Base-by-base conservation (phyloP, 2,888 invertebrate species). In the Drosophila hamatofila region DNA sequence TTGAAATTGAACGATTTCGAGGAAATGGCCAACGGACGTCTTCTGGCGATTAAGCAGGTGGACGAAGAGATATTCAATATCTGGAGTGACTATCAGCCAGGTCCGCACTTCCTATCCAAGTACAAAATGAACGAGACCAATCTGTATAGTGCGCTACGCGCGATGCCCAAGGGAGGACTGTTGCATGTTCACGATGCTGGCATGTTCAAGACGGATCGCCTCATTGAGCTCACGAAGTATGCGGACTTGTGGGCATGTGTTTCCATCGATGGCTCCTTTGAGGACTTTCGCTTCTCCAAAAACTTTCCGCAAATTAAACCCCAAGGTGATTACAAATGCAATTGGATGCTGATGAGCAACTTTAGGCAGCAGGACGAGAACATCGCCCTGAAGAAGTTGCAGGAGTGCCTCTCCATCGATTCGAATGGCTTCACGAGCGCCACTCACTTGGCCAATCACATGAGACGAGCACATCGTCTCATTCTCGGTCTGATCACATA, bases 121-220 rank as follows among this genome's bases (percentile, higher is more conserved):
- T 61, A 72, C 9, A 61, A 69, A 12, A 59, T 85, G 7, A 69
- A 72, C n/a, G 58, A 94, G 12, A 84, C 96, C 0, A 93, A 94
- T 78, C 94, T 96, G 0, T 96, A 95, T 84, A 91, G 94, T 68
- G 93, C 96, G 6, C 94, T 97, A 18, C 93, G 94, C 61, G 92
- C 92, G 52, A 94, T 97, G 93, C 97, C 97, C 0, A 97, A 97
- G 93, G 97, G 96, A 9, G 95, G 94, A 0, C 94, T 95, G 0
- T 92, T 96, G 8, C 96, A 96, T 88, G 93, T 94, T 0, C 96
- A 96, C 83, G 94, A 96, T 70, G 94, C 94, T 72, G 95, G 95
- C 0, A 92, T 95, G 2, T 93, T 94, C 8, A 94, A 94, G 0
- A 91, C 94, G 0, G 95, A 96, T 69, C 95, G 94, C 75, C 78